Percentiles rank a stretch among this genome's conserved stretches.
Evolutionary conservation across 2,888 invertebrate species (phyloP).

Genomic region (Ariolimax columbianus): DNA sequence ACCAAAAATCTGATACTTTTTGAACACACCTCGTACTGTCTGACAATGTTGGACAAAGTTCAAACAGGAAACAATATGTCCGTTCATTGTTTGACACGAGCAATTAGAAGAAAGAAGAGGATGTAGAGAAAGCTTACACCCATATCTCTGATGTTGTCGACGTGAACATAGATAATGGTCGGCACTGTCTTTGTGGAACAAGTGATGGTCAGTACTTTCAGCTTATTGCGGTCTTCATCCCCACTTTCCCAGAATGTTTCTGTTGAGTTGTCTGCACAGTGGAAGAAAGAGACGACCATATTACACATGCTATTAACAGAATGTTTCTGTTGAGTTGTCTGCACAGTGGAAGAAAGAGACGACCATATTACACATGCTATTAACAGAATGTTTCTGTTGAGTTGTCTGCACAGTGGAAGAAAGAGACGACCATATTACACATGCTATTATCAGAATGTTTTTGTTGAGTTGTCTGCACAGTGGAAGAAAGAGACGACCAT

Average conservation of each 20-base stretch:
- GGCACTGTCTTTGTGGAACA: constrained; percentile 85
- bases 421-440: too few species aligned
- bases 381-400: constrained; percentile 99
- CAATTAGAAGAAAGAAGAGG: too few species aligned
- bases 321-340: constrained; percentile 97
- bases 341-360: neutral
- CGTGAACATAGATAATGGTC: constrained; percentile 89
- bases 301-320: too few species aligned
- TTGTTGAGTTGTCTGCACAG: constrained; percentile 89
- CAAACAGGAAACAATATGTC: too few species aligned
- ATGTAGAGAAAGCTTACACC: constrained; percentile 82
- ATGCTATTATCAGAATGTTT: constrained; percentile 99
- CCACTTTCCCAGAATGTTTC: constrained; percentile 99
- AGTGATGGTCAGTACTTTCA: constrained; percentile 88
- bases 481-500: neutral
- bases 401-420: constrained; percentile 82
- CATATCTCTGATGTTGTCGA: constrained; percentile 95
- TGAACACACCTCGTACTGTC: too few species aligned
- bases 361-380: too few species aligned
- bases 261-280: constrained; percentile 88
- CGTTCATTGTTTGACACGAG: too few species aligned
- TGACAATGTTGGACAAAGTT: too few species aligned
- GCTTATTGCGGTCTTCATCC: constrained; percentile 94
- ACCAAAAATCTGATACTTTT: too few species aligned
- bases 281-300: neutral